Evolutionary conservation across 2,888 invertebrate genomes (phyloP).

Genomic region (Cepaea hortensis): DNA sequence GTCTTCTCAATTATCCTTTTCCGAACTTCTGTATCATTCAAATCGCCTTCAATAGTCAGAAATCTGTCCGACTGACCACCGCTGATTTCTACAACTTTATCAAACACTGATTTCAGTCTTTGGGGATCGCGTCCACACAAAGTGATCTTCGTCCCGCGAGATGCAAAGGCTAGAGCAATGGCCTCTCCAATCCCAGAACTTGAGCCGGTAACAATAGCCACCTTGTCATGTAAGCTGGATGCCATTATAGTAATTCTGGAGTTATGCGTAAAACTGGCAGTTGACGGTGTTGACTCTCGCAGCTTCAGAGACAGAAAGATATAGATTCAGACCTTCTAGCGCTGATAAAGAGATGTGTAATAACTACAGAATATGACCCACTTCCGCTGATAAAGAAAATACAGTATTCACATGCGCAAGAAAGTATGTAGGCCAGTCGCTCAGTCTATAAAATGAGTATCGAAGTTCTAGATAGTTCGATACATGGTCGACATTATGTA

Average conservation of each 20-base stretch:
- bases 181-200: slow-evolving; percentile 26
- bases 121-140: slow-evolving; percentile 28
- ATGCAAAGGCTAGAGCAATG: slow-evolving; percentile 46
- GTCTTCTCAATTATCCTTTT: slow-evolving; percentile 17
- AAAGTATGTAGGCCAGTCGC: too few species aligned
- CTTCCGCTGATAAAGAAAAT: too few species aligned
- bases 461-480: too few species aligned
- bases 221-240: neutral
- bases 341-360: too few species aligned
- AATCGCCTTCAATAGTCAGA: slow-evolving; percentile 13
- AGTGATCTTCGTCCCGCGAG: slow-evolving; percentile 5
- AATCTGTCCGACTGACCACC: slow-evolving; percentile 25
- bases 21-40: neutral
- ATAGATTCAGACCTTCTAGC: too few species aligned
- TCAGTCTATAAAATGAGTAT: too few species aligned
- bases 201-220: slow-evolving; percentile 29
- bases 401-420: too few species aligned
- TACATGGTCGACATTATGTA: too few species aligned
- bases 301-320: too few species aligned
- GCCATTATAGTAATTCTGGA: slow-evolving; percentile 1
- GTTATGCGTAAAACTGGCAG: too few species aligned
- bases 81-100: neutral
- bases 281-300: too few species aligned
- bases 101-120: slow-evolving; percentile 8
- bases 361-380: too few species aligned